Evolutionary conservation across 2,797 vertebrate genomes (phyloP), one percentile per base, ranked within the genome.

Genomic region (Sebastes trivittatus): DNA sequence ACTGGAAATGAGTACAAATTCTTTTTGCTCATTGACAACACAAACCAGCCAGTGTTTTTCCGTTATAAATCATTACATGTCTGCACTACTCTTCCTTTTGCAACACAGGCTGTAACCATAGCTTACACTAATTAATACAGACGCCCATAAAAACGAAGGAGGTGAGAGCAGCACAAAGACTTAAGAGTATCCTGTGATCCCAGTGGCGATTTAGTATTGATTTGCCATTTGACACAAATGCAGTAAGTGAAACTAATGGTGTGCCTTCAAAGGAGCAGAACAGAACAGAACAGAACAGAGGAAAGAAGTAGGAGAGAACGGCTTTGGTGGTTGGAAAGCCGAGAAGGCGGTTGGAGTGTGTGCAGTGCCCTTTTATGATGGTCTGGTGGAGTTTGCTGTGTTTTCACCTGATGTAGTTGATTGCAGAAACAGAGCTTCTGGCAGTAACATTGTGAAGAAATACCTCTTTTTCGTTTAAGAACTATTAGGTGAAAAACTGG

Each of bases 371-470:
- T 86, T 89, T 89, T 91, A 93, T 95, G 95, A 95, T 95, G 94
- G 95, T 95, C 94, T 92, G 87, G 29, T 95, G 94, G 86, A 94
- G 78, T 81, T 89, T 63, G 65, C 78, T 88, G 81, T 84, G 81
- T 87, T 88, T 90, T 93, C 88, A 90, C 83, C 78, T 89, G 73
- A 84, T 91, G 78, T 66, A 72, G 58, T 77, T 89, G 88, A 94
- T 94, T 91, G 82, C 87, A 77, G 69, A 75, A 78, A 84, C 60
- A 80, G 67, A 82, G 72, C 68, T 58, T 62, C 79, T 89, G 89
- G 83, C 81, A 80, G 23, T 63, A 80, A 34, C 52, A 25, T 49
- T 60, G 71, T 27, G 55, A 70, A 49, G 67, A 85, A 81, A 86
- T 60, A 38, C 10, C 6, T 55, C 14, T 27, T 76, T 58, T 72